phyloP scores from a whole-genome alignment of 2,797 vertebrate species.

The Eurystomus glaucurus region DNA sequence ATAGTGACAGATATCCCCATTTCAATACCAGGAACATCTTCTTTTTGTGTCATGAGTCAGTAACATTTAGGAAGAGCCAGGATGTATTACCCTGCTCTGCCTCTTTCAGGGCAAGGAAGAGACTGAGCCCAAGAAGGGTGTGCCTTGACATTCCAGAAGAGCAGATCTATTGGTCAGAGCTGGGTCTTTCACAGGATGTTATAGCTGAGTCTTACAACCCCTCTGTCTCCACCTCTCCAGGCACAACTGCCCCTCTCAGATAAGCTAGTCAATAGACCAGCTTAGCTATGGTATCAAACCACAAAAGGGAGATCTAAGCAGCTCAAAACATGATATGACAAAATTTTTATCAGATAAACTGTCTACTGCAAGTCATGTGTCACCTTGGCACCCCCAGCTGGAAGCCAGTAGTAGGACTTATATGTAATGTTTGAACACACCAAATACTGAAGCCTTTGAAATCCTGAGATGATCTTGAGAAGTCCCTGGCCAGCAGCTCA shows the following conservation, averaged over 20 bases:
- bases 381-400: not conserved
- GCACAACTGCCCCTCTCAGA: not conserved
- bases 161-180: not conserved
- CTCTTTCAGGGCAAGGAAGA: not conserved
- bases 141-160: not conserved
- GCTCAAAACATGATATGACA: not conserved
- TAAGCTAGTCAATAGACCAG: not conserved
- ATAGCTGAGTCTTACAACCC: not conserved
- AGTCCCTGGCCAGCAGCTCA: not conserved
- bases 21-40: not conserved
- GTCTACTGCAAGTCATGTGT: not conserved
- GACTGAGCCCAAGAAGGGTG: not conserved
- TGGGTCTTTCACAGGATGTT: not conserved
- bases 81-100: not conserved
- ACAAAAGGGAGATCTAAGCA: not conserved
- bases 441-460: not conserved
- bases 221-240: not conserved
- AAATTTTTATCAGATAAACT: not conserved
- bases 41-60: not conserved
- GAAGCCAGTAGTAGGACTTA: not conserved
- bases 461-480: not conserved
- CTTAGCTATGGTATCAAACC: not conserved
- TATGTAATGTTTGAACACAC: not conserved
- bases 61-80: not conserved
- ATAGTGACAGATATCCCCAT: not conserved